A percentile compares a stretch with the other conserved stretches of the same genome.
Evolutionary conservation across 2,888 invertebrate species (phyloP).

Genomic region (Lordiphosa andalusiaca): DNA sequence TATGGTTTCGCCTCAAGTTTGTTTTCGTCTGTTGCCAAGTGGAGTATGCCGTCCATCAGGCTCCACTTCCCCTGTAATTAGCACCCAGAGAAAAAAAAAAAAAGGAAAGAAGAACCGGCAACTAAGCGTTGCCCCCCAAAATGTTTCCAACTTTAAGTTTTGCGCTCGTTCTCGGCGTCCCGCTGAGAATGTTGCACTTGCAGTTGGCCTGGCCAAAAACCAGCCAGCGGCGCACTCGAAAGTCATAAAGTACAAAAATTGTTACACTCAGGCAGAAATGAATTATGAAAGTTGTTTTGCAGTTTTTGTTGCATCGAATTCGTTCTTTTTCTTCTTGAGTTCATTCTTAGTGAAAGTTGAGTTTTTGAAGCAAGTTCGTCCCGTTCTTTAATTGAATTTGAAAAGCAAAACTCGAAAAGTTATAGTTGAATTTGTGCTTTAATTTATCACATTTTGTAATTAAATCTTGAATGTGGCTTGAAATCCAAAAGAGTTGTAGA

Average conservation of each 20-base stretch:
- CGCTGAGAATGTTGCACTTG: constrained; percentile 16
- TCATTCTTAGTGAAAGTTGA: constrained; percentile 38
- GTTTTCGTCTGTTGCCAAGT: constrained; percentile 67
- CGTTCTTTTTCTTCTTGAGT: constrained; percentile 25
- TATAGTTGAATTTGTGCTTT: constrained; percentile 4
- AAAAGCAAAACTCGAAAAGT: constrained; percentile 48
- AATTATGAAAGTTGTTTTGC: constrained; percentile 71
- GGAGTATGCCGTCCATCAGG: constrained; percentile 54
- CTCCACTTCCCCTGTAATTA: constrained; percentile 61
- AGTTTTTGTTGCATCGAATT: constrained; percentile 47
- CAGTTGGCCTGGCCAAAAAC: constrained; percentile 43
- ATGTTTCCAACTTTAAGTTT: constrained; percentile 65
- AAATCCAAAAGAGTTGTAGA: too few relatives aligned
- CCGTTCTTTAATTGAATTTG: constrained; percentile 57
- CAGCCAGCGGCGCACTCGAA: constrained; percentile 60
- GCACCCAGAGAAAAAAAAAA: constrained; percentile 48
- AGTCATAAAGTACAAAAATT: constrained; percentile 74
- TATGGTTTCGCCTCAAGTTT: constrained; percentile 67
- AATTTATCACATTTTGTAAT: constrained; percentile 1
- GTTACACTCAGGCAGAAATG: constrained; percentile 75
- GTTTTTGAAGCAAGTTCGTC: constrained; percentile 40
- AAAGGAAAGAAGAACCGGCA: constrained; percentile 20
- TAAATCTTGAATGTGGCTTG: too few relatives aligned
- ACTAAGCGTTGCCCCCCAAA: constrained; percentile 47
- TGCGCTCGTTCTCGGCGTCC: constrained; percentile 10